Evolutionary conservation across 2,113 vertebrate species (phyloP), one percentile per base, ranked within the genome.

Genomic region (Polyodon spathula): DNA sequence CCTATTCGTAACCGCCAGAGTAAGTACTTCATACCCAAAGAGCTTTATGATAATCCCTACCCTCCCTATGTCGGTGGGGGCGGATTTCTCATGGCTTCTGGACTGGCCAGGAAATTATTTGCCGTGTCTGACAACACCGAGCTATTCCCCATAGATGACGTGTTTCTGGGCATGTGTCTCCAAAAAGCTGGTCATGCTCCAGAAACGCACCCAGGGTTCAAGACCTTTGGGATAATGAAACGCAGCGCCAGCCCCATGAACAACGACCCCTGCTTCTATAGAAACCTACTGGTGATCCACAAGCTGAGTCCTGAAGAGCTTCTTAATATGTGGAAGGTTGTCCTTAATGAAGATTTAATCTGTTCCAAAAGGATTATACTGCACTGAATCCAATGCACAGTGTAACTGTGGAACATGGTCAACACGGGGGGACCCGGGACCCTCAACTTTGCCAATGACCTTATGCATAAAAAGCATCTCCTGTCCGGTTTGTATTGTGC

Each of bases 101-200:
- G 65, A 0, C 59, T 92, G 66, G 65, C 76, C 1, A 37, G 55
- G 5, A 56, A 48, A 0, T 37, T 80, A 0, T 70, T 81, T 8
- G 51, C 67, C 0, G 53, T 76, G 12, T 79, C 80, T 0, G 62
- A 50, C 0, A 37, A 70, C 37, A 70, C 88, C 40, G 80, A 84
- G 8, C 75, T 90, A 12, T 90, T 84, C 66, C 87, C 91, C 56
- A 92, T 93, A 3, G 90, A 93, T 0, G 88, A 93, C 0, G 89
- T 85, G 17, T 92, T 88, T 75, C 63, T 73, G 11, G 89, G 83
- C 5, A 86, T 90, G 85, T 90, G 88, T 58, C 70, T 82, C 8
- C 60, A 70, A 14, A 77, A 62, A 1, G 37, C 82, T 11, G 84
- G 81, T 1, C 68, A 91, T 12, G 10, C 43, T 40, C 79, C 88